A percentile compares a stretch with the other conserved stretches of the same genome.
Conservation (phyloP, 2,888 invertebrate species). For the Lithophane socia region DNA sequence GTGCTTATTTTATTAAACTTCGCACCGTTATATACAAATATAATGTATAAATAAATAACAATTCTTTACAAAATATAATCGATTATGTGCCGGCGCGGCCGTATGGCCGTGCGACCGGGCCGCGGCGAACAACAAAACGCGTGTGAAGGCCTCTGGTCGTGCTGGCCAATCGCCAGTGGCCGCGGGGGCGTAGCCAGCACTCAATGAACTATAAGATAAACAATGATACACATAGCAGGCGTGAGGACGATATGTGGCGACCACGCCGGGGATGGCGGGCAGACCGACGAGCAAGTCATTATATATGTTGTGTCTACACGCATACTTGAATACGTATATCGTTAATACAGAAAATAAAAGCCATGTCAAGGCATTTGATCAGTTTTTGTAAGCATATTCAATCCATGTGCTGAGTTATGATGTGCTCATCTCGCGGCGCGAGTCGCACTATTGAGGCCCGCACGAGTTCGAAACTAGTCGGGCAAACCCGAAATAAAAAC, state of each 20-base stretch:
- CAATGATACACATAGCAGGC: constrained; percentile 60
- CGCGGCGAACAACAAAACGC: constrained; percentile 76
- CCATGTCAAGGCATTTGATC: background rate
- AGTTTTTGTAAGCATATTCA: constrained; percentile 7
- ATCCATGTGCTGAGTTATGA: background rate
- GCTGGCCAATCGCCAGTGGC: constrained; percentile 41
- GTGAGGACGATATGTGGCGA: constrained; percentile 68
- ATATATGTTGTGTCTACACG: background rate
- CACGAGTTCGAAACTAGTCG: background rate
- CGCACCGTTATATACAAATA: constrained; percentile 90
- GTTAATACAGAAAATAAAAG: background rate
- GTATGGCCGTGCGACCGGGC: constrained; percentile 36
- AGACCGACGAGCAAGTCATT: constrained; percentile 19
- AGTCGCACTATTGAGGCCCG: background rate
- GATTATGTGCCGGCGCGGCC: constrained; percentile 73
- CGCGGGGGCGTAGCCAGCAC: constrained; percentile 42
- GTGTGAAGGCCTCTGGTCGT: constrained; percentile 82
- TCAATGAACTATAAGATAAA: constrained; percentile 60
- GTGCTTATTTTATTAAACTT: constrained; percentile 88
- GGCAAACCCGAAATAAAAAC: background rate
- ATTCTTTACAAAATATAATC: constrained; percentile 89
- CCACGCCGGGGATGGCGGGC: background rate
- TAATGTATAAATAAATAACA: constrained; percentile 90
- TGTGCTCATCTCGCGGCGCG: background rate
- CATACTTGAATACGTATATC: background rate